Percentiles rank a stretch among this genome's conserved stretches.
phyloP scores from a whole-genome alignment of 1,140 invertebrate species.

The Aethina tumida region DNA sequence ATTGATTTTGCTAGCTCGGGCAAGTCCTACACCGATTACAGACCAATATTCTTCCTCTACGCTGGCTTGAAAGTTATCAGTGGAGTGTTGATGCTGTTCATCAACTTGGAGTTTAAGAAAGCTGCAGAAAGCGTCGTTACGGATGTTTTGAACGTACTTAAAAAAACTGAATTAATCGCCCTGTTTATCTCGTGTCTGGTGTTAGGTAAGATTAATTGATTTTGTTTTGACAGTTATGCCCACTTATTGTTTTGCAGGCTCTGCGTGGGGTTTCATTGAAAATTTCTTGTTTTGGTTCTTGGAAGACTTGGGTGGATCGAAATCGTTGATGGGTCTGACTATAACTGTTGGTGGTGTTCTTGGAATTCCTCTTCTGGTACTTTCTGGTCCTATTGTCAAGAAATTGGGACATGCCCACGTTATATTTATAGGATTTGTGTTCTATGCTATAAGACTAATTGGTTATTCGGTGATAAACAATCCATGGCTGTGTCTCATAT shows the following conservation, averaged over 20 bases:
- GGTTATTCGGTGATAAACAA: conserved; percentile 74
- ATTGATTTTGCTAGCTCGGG: conserved; percentile 55
- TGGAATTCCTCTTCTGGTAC: conserved; percentile 64
- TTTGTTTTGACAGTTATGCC: neutral
- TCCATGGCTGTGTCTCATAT: conserved; percentile 70
- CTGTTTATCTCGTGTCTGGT: conserved; percentile 64
- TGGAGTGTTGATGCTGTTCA: conserved; percentile 57
- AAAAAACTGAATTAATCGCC: conserved; percentile 61
- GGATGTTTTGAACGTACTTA: conserved; percentile 59
- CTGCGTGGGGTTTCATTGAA: conserved; percentile 75
- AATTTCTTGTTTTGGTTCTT: conserved; percentile 82
- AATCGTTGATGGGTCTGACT: conserved; percentile 74
- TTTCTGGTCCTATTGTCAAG: conserved; percentile 69
- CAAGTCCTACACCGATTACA: conserved; percentile 58
- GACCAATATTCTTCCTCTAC: conserved; percentile 73
- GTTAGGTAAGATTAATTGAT: conserved; percentile 45
- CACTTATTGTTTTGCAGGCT: conserved; percentile 42
- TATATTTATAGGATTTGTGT: conserved; percentile 68
- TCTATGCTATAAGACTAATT: conserved; percentile 63
- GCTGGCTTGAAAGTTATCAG: conserved; percentile 57
- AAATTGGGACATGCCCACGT: conserved; percentile 72
- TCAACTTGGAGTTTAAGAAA: conserved; percentile 68
- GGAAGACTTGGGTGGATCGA: conserved; percentile 65
- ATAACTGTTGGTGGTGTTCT: conserved; percentile 68
- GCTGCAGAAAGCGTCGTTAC: conserved; percentile 60